Conservation (phyloP, 1,140 invertebrate species). For the Eupristina koningsbergeri region DNA sequence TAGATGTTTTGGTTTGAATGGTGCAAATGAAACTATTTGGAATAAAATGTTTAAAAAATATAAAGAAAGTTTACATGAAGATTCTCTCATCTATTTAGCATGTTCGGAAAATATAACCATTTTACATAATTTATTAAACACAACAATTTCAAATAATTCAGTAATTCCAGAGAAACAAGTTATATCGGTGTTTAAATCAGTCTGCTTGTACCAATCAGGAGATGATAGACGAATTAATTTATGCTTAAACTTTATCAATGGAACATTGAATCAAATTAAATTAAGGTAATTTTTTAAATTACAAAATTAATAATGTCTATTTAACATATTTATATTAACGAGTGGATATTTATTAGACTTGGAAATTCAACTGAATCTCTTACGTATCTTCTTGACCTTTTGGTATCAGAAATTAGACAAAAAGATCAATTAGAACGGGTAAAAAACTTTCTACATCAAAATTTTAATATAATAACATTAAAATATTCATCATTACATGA, state of each 20-base stretch:
- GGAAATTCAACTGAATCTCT: slow-evolving; percentile 31
- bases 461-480: no score
- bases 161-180: slow-evolving; percentile 36
- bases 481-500: background rate
- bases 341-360: slow-evolving; percentile 19
- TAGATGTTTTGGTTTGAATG: slow-evolving; percentile 34
- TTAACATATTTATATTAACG: background rate
- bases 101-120: slow-evolving; percentile 54
- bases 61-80: slow-evolving; percentile 47
- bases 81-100: slow-evolving; percentile 49
- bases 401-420: slow-evolving; percentile 47
- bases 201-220: slow-evolving; percentile 39
- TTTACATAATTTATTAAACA: slow-evolving; percentile 51
- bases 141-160: background rate
- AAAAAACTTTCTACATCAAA: background rate
- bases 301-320: background rate
- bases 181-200: slow-evolving; percentile 43
- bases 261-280: slow-evolving; percentile 30
- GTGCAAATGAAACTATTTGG: slow-evolving; percentile 47
- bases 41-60: slow-evolving; percentile 46
- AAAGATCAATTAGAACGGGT: slow-evolving; percentile 33
- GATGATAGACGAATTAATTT: slow-evolving; percentile 43
- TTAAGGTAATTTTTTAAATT: slow-evolving; percentile 26
- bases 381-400: slow-evolving; percentile 39
- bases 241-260: slow-evolving; percentile 43